phyloP scores from a whole-genome alignment of 1,140 invertebrate species.

The Tribolium madens region DNA sequence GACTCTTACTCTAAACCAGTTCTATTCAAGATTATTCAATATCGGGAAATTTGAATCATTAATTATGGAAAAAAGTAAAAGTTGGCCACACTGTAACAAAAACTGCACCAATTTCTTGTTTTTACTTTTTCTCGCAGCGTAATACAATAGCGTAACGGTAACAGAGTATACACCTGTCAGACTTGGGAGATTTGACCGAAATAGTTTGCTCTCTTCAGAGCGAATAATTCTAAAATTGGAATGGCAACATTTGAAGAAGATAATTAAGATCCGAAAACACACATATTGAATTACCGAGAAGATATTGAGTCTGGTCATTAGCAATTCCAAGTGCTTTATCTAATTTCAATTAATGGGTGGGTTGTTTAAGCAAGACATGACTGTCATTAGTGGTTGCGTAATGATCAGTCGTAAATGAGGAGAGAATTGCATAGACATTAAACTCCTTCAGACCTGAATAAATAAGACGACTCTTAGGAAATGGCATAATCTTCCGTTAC shows the following conservation, averaged over 20 bases:
- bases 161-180: no score
- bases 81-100: neutral
- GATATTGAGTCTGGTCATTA: neutral
- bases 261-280: neutral
- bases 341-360: slow-evolving; percentile 25
- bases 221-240: neutral
- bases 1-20: slow-evolving; percentile 17
- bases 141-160: neutral
- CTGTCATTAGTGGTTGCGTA: slow-evolving; percentile 3
- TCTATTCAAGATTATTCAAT: slow-evolving; percentile 20
- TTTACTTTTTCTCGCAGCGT: neutral
- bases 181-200: neutral
- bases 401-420: slow-evolving; percentile 7
- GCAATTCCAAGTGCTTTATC: slow-evolving; percentile 26
- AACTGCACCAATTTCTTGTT: neutral
- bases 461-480: neutral
- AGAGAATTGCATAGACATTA: slow-evolving; percentile 9
- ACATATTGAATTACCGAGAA: neutral
- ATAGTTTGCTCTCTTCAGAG: neutral
- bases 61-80: slow-evolving; percentile 17
- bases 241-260: neutral
- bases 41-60: neutral
- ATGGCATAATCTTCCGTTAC: neutral
- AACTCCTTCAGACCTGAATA: slow-evolving; percentile 4
- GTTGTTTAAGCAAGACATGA: slow-evolving; percentile 17